phyloP scores from a whole-genome alignment of 2,113 vertebrate species.

The Salvelinus sp. region DNA sequence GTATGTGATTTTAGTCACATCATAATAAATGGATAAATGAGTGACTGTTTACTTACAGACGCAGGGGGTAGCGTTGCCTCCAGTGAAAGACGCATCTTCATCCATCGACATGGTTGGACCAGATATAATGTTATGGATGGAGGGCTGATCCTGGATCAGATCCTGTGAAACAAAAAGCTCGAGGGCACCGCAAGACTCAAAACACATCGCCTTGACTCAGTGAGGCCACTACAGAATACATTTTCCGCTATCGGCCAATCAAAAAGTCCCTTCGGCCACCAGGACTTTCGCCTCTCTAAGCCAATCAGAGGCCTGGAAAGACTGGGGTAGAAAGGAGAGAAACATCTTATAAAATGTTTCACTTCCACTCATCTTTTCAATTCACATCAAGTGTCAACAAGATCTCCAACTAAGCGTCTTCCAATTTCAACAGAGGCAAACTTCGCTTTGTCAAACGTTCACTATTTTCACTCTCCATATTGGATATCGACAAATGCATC shows the following conservation, averaged over 20 bases:
- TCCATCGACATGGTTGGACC: background rate
- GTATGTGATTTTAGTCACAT: background rate
- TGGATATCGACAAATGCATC: slow-evolving; percentile 12
- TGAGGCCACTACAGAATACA: slow-evolving; percentile 65
- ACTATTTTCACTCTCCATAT: background rate
- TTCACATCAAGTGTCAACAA: slow-evolving; percentile 68
- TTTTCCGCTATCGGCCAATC: slow-evolving; percentile 82
- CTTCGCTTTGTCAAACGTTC: slow-evolving; percentile 4
- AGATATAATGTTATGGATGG: background rate
- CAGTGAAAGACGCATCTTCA: background rate
- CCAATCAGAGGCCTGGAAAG: slow-evolving; percentile 83
- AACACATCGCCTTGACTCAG: slow-evolving; percentile 61
- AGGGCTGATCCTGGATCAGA: slow-evolving; percentile 5
- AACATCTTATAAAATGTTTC: slow-evolving; percentile 90
- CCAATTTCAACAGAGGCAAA: background rate
- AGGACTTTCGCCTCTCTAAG: slow-evolving; percentile 73
- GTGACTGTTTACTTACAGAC: no score
- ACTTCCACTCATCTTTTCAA: slow-evolving; percentile 67
- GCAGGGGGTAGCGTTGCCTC: no score
- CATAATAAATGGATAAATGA: no score
- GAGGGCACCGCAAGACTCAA: slow-evolving; percentile 21
- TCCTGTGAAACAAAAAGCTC: background rate
- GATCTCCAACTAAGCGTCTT: slow-evolving; percentile 17
- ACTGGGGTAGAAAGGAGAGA: slow-evolving; percentile 77
- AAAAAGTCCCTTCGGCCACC: slow-evolving; percentile 66